Evolutionary conservation across 1,140 invertebrate genomes (phyloP).

Genomic region (Platyscapa corneri): DNA sequence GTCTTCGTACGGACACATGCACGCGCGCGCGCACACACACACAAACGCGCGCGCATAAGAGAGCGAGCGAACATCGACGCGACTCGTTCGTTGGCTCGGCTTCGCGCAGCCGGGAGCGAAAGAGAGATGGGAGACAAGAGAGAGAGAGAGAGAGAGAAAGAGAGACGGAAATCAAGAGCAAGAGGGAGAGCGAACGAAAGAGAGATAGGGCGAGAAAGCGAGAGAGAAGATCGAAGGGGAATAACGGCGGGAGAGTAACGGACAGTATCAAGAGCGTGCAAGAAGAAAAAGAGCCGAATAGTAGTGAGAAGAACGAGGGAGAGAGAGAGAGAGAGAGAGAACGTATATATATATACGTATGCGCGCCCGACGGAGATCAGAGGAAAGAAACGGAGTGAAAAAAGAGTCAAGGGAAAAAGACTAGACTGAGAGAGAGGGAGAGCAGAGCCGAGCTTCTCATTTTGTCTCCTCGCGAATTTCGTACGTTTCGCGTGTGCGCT

Average conservation of each 20-base stretch:
- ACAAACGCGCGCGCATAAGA: background rate
- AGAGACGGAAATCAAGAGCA: background rate
- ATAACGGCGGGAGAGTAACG: constrained; percentile 47
- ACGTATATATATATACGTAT: constrained; percentile 9
- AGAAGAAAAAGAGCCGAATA: constrained; percentile 28
- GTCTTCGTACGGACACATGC: constrained; percentile 12
- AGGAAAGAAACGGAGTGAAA: constrained; percentile 1
- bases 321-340: background rate
- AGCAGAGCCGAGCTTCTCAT: constrained; percentile 35
- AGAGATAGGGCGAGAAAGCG: constrained; percentile 1
- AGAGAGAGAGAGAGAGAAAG: constrained; percentile 3
- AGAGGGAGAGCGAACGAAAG: background rate
- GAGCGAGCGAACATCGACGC: background rate
- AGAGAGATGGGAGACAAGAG: background rate
- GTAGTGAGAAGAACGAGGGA: background rate
- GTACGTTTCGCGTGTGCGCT: constrained; percentile 26
- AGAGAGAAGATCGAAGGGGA: constrained; percentile 21
- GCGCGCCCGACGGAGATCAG: background rate
- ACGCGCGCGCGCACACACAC: background rate
- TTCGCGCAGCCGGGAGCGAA: constrained; percentile 6
- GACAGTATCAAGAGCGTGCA: constrained; percentile 47
- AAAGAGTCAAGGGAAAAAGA: constrained; percentile 9
- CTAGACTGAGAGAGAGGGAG: background rate
- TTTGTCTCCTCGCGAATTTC: constrained; percentile 45
- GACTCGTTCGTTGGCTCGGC: constrained; percentile 14